Conservation (phyloP, 2,797 vertebrate species). For the Perodicticus potto region DNA sequence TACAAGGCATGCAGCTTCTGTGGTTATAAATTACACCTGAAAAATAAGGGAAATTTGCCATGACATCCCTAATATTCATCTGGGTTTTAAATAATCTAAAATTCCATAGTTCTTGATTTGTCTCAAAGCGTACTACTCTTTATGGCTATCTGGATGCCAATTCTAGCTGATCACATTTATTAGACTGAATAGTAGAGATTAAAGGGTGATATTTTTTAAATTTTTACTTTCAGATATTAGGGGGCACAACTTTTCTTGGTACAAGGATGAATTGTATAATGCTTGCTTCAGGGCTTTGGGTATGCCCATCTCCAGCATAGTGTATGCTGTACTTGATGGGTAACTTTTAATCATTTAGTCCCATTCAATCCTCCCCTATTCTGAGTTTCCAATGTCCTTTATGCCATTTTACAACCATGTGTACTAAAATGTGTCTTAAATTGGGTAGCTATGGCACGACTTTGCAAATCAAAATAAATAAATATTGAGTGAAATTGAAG, state of each 20-base stretch:
- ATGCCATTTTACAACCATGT: background rate
- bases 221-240: background rate
- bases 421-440: background rate
- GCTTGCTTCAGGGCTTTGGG: background rate
- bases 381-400: background rate
- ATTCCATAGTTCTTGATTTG: background rate
- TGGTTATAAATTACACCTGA: background rate
- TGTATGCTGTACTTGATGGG: background rate
- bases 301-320: background rate
- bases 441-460: background rate
- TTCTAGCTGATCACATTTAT: constrained; percentile 32
- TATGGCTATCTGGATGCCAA: background rate
- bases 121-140: background rate
- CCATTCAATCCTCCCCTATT: background rate
- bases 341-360: background rate
- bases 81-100: background rate
- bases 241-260: background rate
- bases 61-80: background rate
- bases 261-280: background rate
- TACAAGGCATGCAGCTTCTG: constrained; percentile 6
- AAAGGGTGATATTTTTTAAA: background rate
- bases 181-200: constrained; percentile 15
- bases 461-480: background rate
- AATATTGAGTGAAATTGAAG: constrained; percentile 36
- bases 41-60: background rate